A percentile compares a stretch with the other conserved stretches of the same genome.
These are phyloP conservation scores for Marasmarcha lunaedactyla DNA, from an alignment of 2,888 invertebrate species.

Conservation along the genomic window DNA sequence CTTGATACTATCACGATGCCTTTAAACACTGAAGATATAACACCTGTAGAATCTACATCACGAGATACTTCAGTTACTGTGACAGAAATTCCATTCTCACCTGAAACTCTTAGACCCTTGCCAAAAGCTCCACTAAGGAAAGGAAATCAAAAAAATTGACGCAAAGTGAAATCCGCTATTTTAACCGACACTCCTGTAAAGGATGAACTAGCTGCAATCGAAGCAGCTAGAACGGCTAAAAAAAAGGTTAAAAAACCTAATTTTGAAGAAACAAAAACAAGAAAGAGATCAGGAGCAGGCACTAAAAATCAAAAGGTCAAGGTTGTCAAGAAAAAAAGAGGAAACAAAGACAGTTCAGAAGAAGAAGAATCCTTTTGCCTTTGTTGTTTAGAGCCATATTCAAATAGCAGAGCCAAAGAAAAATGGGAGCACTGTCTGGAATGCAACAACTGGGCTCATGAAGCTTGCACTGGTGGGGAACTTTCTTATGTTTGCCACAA, in stretches of 20 bases:
- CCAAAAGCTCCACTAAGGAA: slow-evolving; percentile 20
- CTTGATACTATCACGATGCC: not conserved
- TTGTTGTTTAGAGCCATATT: too few relatives aligned
- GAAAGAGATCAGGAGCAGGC: slow-evolving; percentile 5
- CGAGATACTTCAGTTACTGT: too few relatives aligned
- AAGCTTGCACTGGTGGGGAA: too few relatives aligned
- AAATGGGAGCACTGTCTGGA: slow-evolving; percentile 9
- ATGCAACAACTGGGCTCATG: slow-evolving; percentile 9
- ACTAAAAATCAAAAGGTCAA: slow-evolving; percentile 7
- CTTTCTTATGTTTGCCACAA: too few relatives aligned
- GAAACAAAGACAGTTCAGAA: too few relatives aligned
- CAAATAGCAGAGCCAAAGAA: too few relatives aligned
- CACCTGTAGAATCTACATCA: too few relatives aligned
- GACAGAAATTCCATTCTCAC: too few relatives aligned
- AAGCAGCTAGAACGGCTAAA: slow-evolving; percentile 16
- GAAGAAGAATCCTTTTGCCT: too few relatives aligned
- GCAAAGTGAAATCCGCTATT: slow-evolving; percentile 21
- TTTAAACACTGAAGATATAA: too few relatives aligned
- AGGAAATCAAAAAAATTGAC: slow-evolving; percentile 18
- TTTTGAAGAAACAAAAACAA: slow-evolving; percentile 3
- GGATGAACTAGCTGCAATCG: slow-evolving; percentile 20
- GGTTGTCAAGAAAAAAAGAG: slow-evolving; percentile 1
- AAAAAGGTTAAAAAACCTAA: slow-evolving; percentile 13
- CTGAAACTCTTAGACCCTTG: slow-evolving; percentile 13
- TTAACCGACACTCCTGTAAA: slow-evolving; percentile 21